Evolutionary conservation across 1,140 invertebrate genomes (phyloP), one percentile per base, ranked within the genome.

Genomic region (Magallana gigas): DNA sequence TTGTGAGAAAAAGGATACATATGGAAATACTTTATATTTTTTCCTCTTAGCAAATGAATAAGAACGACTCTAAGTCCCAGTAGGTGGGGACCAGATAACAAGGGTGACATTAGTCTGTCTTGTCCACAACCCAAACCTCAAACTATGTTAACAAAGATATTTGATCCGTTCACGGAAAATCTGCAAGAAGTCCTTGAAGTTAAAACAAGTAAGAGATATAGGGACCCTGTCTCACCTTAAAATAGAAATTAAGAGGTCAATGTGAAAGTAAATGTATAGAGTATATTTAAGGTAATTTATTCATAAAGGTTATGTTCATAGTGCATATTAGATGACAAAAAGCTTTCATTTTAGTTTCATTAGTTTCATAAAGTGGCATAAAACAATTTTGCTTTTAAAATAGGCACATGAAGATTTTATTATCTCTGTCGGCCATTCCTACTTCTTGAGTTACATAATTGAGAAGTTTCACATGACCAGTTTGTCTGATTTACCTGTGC

Each of bases 231-330:
- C 80, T 36, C 16, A 90, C 60, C 16, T 84, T 23, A 86, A 87
- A 12, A 8, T 71, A 0, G 12, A 84, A 4, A 56, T 86, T 14
- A 82, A 87, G 48, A 84, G 84, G 29, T 81, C 8, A 84, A 86
- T 84, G 68, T 88, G 14, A 84, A 90, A 82, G 87, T 71, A 68
- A 84, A 87, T 85, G 84, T 87, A 29, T 82, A 87, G 68, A 82
- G 80, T 23, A 81, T 80, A 62, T 90, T 88, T 62, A 59, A 87
- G 81, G 59, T 83, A 29, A 8, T 29, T 82, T 36, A 36, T 36
- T 36, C 36, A 36, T 36, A 36, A 36, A 1, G 36, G 36, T 36
- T 36, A 36, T 1, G 36, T 36, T 36, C 36, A 36, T 36, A 36
- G 36, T 36, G 36, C 36, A 36, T 1, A 36, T 36, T 56, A 12